phyloP scores from a whole-genome alignment of 2,888 invertebrate genomes.

The Yponomeuta plumbellus region DNA sequence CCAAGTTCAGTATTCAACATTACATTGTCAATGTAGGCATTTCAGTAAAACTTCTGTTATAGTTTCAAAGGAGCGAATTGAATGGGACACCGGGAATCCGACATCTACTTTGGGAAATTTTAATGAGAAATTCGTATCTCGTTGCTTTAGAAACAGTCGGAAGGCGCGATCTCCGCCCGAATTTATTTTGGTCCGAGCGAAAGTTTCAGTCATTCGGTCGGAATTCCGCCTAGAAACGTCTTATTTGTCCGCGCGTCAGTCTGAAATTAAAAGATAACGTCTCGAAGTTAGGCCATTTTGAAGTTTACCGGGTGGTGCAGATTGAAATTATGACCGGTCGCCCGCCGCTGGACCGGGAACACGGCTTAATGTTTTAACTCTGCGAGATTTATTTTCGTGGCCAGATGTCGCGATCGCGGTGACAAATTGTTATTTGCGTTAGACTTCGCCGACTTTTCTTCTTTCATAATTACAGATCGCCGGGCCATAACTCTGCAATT shows the following conservation, averaged over 20 bases:
- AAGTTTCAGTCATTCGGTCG: slow-evolving; percentile 50
- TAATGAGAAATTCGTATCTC: slow-evolving; percentile 72
- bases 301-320: slow-evolving; percentile 54
- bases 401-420: slow-evolving; percentile 66
- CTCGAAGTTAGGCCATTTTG: slow-evolving; percentile 59
- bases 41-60: slow-evolving; percentile 64
- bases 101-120: slow-evolving; percentile 59
- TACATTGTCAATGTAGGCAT: slow-evolving; percentile 62
- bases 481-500: background rate
- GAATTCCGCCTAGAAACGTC: slow-evolving; percentile 46
- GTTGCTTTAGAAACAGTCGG: slow-evolving; percentile 55
- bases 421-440: slow-evolving; percentile 57
- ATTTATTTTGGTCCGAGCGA: slow-evolving; percentile 52
- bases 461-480: slow-evolving; percentile 14
- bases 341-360: slow-evolving; percentile 24
- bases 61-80: slow-evolving; percentile 64
- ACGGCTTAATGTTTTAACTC: slow-evolving; percentile 57
- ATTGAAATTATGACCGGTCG: slow-evolving; percentile 66
- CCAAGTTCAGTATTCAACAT: slow-evolving; percentile 44
- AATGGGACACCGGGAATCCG: slow-evolving; percentile 55
- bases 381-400: slow-evolving; percentile 55
- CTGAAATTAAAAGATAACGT: slow-evolving; percentile 67
- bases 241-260: slow-evolving; percentile 55
- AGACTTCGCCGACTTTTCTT: slow-evolving; percentile 25
- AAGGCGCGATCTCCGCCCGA: slow-evolving; percentile 52